These are phyloP conservation scores for Hydropotes inermis DNA, from an alignment of 2,113 vertebrate species.

Conservation along the genomic window DNA sequence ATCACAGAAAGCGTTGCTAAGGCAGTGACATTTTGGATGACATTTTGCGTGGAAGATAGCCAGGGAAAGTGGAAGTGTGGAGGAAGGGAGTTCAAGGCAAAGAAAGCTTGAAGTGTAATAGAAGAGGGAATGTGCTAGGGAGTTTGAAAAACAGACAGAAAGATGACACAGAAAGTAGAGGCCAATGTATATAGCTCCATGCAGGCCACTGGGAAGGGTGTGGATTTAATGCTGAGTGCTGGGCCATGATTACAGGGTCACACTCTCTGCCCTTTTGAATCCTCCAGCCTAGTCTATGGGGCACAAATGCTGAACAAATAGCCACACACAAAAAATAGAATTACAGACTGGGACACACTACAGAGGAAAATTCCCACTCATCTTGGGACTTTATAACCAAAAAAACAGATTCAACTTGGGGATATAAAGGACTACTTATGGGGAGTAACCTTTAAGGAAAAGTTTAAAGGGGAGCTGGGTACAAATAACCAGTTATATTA, in stretches of 20 bases:
- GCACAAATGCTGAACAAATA: background rate
- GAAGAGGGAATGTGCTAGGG: background rate
- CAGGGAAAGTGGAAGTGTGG: slow-evolving; percentile 23
- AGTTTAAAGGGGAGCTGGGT: background rate
- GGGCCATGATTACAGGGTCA: background rate
- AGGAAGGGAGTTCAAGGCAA: background rate
- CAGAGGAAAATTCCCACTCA: background rate
- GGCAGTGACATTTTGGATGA: slow-evolving; percentile 54
- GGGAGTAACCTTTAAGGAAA: background rate
- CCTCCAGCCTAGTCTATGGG: background rate
- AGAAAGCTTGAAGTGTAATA: background rate
- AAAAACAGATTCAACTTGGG: background rate
- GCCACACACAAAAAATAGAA: background rate
- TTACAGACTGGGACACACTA: rapidly evolving
- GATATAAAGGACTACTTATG: background rate
- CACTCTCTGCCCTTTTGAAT: background rate
- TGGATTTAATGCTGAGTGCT: rapidly evolving
- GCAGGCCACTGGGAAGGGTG: background rate
- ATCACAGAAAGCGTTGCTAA: slow-evolving; percentile 5
- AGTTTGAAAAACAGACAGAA: background rate
- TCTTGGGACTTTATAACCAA: background rate
- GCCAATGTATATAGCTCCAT: rapidly evolving
- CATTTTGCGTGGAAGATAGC: slow-evolving; percentile 43
- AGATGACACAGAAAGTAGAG: background rate
- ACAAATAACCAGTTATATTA: background rate